Evolutionary conservation across 2,888 invertebrate species (phyloP).

Genomic region (Synanthedon myopaeformis): DNA sequence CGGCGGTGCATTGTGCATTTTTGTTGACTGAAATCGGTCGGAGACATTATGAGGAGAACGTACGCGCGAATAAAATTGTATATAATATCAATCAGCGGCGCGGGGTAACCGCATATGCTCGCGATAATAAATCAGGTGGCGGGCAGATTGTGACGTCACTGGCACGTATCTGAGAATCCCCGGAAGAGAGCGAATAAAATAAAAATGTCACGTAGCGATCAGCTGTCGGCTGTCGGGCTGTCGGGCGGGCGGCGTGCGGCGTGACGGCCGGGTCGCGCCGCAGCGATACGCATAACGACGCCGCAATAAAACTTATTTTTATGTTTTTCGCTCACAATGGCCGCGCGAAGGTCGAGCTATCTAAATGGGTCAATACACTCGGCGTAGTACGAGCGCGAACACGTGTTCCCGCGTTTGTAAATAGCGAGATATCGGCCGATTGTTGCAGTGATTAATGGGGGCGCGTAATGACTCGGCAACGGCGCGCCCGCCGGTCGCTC

Average conservation of each 20-base stretch:
- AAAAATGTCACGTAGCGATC: slow-evolving; percentile 71
- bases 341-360: slow-evolving; percentile 71
- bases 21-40: no score
- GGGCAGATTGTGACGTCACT: slow-evolving; percentile 65
- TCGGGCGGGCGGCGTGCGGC: slow-evolving; percentile 29
- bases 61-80: slow-evolving; percentile 26
- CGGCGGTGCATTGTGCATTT: no score
- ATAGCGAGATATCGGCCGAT: slow-evolving; percentile 71
- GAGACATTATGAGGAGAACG: slow-evolving; percentile 6
- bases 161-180: slow-evolving; percentile 67
- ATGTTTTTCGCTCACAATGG: slow-evolving; percentile 71
- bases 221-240: slow-evolving; percentile 39
- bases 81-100: slow-evolving; percentile 33
- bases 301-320: slow-evolving; percentile 71
- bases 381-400: slow-evolving; percentile 65
- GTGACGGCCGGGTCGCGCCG: slow-evolving; percentile 47
- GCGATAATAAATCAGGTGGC: slow-evolving; percentile 60
- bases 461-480: slow-evolving; percentile 64
- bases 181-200: slow-evolving; percentile 69
- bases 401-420: slow-evolving; percentile 70
- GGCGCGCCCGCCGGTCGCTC: slow-evolving; percentile 24
- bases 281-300: slow-evolving; percentile 63
- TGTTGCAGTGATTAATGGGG: slow-evolving; percentile 71
- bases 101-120: slow-evolving; percentile 37
- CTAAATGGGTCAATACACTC: slow-evolving; percentile 72